A percentile compares a stretch with the other conserved stretches of the same genome.
Conservation (phyloP, 2,113 vertebrate genomes). For the Anolis carolinensis region DNA sequence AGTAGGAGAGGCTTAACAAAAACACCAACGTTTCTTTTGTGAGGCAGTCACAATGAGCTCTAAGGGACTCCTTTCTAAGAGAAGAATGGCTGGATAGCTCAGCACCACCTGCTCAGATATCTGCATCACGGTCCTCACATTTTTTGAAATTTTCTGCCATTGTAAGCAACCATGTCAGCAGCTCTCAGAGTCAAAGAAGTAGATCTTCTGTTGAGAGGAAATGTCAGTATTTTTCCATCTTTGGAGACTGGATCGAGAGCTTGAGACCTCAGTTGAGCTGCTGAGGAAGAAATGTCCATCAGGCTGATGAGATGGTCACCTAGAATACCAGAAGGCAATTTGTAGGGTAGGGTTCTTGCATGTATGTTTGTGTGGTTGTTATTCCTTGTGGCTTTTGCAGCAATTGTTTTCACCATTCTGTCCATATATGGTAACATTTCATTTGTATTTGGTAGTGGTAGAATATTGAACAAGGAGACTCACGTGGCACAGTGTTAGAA, state of each 20-base stretch:
- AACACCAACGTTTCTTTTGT: background rate
- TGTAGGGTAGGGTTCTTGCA: background rate
- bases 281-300: background rate
- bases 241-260: background rate
- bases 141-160: background rate
- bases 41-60: background rate
- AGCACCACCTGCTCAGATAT: background rate
- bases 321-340: background rate
- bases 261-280: background rate
- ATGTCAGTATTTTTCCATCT: background rate
- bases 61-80: background rate
- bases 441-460: background rate
- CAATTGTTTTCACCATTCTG: background rate
- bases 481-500: no score
- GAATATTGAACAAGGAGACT: background rate
- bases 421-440: background rate
- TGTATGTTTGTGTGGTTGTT: background rate
- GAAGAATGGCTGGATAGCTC: background rate
- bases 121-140: background rate
- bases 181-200: background rate
- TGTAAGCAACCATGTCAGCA: background rate
- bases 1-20: slow-evolving; percentile 9
- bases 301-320: background rate
- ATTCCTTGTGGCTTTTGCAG: background rate
- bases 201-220: background rate